Conservation (phyloP, 2,888 invertebrate genomes). For the Mythimna lalbum region DNA sequence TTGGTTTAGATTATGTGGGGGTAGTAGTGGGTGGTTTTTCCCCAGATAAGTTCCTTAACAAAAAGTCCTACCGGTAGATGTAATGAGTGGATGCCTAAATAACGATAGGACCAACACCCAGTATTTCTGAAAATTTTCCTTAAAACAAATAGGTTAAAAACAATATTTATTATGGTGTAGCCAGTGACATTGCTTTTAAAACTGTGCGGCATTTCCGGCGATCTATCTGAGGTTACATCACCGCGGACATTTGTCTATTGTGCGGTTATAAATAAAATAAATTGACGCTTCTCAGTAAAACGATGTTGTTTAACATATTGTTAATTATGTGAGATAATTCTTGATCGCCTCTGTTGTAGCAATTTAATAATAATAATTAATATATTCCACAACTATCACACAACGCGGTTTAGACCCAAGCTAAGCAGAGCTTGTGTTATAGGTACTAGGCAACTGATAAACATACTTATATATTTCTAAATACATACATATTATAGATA, state of each 20-base stretch:
- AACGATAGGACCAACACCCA: neutral
- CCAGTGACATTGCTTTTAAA: conserved; percentile 49
- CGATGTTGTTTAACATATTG: conserved; percentile 2
- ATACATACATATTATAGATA: too few species aligned
- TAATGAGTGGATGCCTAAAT: neutral
- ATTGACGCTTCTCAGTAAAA: conserved; percentile 25
- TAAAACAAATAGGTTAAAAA: neutral
- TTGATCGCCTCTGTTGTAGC: too few species aligned
- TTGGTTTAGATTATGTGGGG: too few species aligned
- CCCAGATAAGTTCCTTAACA: neutral
- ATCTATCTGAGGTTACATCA: conserved; percentile 41
- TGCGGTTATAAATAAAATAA: conserved; percentile 20
- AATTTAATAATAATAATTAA: too few species aligned
- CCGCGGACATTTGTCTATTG: conserved; percentile 23
- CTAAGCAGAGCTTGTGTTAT: too few species aligned
- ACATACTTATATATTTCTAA: too few species aligned
- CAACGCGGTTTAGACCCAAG: too few species aligned
- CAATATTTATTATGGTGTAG: neutral
- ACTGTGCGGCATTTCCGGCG: conserved; percentile 56
- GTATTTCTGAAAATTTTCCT: conserved; percentile 36
- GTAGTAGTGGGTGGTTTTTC: neutral
- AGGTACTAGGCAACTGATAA: too few species aligned
- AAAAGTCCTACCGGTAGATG: neutral
- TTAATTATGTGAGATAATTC: too few species aligned
- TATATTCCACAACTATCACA: too few species aligned